phyloP scores from a whole-genome alignment of 2,113 vertebrate species.

The Ctenodactylus gundi region DNA sequence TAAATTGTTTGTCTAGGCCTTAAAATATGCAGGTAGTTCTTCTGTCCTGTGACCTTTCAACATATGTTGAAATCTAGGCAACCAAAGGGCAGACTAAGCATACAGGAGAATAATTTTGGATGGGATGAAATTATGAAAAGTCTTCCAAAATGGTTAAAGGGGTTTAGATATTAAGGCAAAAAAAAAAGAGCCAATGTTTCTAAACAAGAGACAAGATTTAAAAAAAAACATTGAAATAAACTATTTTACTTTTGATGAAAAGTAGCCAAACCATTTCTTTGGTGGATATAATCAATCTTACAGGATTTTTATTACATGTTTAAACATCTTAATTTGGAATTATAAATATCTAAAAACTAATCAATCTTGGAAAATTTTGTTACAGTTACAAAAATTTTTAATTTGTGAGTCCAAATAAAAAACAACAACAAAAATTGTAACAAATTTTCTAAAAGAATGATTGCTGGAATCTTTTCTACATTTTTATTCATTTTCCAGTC shows the following conservation, averaged over 20 bases:
- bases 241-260: slow-evolving; percentile 64
- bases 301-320: not conserved
- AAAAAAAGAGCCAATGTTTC: not conserved
- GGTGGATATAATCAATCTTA: slow-evolving; percentile 25
- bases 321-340: slow-evolving; percentile 39
- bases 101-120: not conserved
- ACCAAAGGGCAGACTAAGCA: not conserved
- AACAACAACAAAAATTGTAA: not conserved
- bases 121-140: slow-evolving; percentile 5
- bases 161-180: slow-evolving; percentile 22
- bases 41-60: not conserved
- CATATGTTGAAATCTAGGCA: not conserved
- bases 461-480: not conserved
- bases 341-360: not conserved
- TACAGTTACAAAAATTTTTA: no score
- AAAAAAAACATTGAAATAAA: slow-evolving; percentile 61
- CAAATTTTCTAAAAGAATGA: not conserved
- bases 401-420: no score
- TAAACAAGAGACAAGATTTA: slow-evolving; percentile 18
- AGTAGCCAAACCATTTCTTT: slow-evolving; percentile 25
- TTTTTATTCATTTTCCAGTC: not conserved
- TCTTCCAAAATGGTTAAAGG: slow-evolving; percentile 36
- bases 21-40: not conserved
- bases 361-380: no score
- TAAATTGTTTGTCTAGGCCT: not conserved